Percentiles rank a stretch among this genome's conserved stretches.
These are phyloP conservation scores for Poecilia wingei DNA, from an alignment of 2,797 vertebrate species.

Conservation along the genomic window DNA sequence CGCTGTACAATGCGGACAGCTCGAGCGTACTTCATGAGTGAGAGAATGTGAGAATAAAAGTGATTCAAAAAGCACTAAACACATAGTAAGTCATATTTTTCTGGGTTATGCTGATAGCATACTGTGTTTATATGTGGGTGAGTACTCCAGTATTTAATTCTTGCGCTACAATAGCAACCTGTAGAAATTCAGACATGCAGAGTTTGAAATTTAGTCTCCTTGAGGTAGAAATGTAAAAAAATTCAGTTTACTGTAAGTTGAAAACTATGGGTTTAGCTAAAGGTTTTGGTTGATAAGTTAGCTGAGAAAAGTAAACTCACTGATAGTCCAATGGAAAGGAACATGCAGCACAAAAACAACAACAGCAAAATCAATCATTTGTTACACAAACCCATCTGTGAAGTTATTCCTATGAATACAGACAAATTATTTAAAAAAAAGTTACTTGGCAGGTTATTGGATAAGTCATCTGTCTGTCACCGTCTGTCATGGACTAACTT, in stretches of 20 bases:
- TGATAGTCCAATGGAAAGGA: background rate
- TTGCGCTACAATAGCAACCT: background rate
- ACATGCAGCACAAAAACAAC: background rate
- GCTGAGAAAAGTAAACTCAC: background rate
- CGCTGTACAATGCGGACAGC: constrained; percentile 13
- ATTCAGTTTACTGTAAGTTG: background rate
- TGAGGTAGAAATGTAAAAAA: background rate
- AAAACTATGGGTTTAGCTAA: background rate
- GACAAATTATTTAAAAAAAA: background rate
- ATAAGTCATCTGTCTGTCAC: background rate
- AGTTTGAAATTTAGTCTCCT: background rate
- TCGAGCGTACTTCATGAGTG: constrained; percentile 5
- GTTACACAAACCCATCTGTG: background rate
- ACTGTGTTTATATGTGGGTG: background rate
- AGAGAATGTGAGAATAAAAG: background rate
- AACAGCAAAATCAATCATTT: background rate
- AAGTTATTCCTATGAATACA: background rate
- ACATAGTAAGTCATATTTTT: constrained; percentile 16
- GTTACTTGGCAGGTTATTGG: background rate
- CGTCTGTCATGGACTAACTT: constrained; percentile 1
- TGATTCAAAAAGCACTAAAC: constrained; percentile 1
- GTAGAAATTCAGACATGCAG: background rate
- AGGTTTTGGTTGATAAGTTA: background rate
- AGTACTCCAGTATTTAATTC: background rate
- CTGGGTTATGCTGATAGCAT: background rate